Percentiles rank a stretch among this genome's conserved stretches.
These are phyloP conservation scores for Microplitis manilae DNA, from an alignment of 2,888 invertebrate species.

Conservation along the genomic window DNA sequence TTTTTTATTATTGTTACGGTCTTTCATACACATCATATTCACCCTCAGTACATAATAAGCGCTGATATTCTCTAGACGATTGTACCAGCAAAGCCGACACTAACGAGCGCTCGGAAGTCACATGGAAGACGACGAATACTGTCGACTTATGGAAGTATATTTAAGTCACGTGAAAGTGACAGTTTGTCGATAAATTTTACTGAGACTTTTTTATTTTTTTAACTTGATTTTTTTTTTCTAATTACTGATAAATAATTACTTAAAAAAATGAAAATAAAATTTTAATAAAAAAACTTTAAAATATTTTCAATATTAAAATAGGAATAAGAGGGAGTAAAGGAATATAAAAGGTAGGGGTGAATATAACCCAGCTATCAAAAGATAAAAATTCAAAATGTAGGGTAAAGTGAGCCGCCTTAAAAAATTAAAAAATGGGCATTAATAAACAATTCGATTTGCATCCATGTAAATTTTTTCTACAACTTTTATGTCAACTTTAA, in stretches of 20 bases:
- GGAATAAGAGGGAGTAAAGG: no score
- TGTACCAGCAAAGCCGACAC: slow-evolving; percentile 66
- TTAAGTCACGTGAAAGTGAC: slow-evolving; percentile 62
- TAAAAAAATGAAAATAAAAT: no score
- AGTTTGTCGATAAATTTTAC: slow-evolving; percentile 53
- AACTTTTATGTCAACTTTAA: no score
- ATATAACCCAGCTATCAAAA: no score
- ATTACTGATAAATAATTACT: background rate
- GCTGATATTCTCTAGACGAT: background rate
- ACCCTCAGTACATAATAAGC: background rate
- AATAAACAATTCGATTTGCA: no score
- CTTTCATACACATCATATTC: slow-evolving; percentile 48
- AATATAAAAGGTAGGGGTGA: no score
- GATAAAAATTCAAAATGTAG: no score
- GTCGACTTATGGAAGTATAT: slow-evolving; percentile 43
- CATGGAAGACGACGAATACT: slow-evolving; percentile 63
- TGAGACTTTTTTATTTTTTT: slow-evolving; percentile 26
- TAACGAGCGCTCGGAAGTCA: slow-evolving; percentile 71
- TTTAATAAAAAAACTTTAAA: no score
- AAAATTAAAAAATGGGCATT: no score
- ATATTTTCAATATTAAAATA: no score
- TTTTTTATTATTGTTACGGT: slow-evolving; percentile 51
- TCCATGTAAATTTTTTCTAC: no score
- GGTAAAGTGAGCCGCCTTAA: no score
- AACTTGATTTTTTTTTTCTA: slow-evolving; percentile 11